phyloP scores from a whole-genome alignment of 2,888 invertebrate species.

The Aleiodes alternator region DNA sequence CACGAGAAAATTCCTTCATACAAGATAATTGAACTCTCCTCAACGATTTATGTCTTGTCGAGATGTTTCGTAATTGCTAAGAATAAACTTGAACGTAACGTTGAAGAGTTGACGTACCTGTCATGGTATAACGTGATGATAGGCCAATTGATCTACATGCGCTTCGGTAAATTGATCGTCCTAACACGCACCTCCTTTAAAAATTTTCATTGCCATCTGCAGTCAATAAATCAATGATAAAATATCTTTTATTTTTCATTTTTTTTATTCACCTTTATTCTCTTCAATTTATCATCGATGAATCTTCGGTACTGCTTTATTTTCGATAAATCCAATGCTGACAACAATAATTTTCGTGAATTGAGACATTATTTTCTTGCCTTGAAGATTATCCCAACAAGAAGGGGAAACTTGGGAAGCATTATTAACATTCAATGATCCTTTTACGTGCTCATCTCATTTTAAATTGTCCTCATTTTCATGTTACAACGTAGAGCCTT shows the following conservation, averaged over 20 bases:
- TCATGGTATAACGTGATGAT: conserved; percentile 32
- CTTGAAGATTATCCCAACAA: too few species aligned
- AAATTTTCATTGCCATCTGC: conserved; percentile 20
- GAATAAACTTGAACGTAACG: conserved; percentile 9
- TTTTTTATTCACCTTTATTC: not conserved
- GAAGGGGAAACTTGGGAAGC: too few species aligned
- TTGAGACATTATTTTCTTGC: too few species aligned
- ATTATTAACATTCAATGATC: too few species aligned
- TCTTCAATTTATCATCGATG: too few species aligned
- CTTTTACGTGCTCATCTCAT: too few species aligned
- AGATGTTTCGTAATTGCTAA: conserved; percentile 30
- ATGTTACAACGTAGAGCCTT: too few species aligned
- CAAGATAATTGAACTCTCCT: conserved; percentile 33
- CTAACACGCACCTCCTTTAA: conserved; percentile 23
- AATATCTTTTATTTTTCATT: conserved; percentile 3
- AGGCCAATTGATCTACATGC: conserved; percentile 27
- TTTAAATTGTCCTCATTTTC: too few species aligned
- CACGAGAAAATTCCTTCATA: conserved; percentile 21
- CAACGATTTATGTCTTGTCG: conserved; percentile 28
- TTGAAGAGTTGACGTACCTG: conserved; percentile 31
- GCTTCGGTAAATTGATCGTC: conserved; percentile 24
- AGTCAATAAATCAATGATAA: conserved; percentile 30
- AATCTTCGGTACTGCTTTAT: too few species aligned
- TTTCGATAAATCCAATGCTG: too few species aligned
- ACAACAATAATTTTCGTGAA: too few species aligned